Percentiles rank a stretch among this genome's conserved stretches.
Conservation (phyloP, 2,888 invertebrate genomes). For the Tupiocoris notatus region DNA sequence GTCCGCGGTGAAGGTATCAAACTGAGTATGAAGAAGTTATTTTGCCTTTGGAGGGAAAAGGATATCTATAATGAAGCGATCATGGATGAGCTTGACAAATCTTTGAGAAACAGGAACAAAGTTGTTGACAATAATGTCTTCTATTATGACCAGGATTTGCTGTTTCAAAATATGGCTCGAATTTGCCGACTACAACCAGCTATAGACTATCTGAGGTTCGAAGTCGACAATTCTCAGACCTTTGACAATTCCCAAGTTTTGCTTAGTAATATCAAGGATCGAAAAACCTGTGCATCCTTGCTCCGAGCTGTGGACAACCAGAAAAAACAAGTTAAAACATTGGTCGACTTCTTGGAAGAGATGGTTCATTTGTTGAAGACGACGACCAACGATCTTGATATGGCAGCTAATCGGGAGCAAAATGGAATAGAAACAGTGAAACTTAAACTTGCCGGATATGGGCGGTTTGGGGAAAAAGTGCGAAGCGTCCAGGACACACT, state of each 20-base stretch:
- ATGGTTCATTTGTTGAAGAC: slow-evolving; percentile 28
- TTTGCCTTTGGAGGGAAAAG: slow-evolving; percentile 24
- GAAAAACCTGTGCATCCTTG: slow-evolving; percentile 2
- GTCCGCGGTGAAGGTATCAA: slow-evolving; percentile 28
- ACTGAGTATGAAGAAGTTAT: slow-evolving; percentile 21
- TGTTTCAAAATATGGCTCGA: slow-evolving; percentile 2
- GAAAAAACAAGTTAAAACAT: slow-evolving; percentile 11
- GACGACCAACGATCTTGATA: slow-evolving; percentile 12
- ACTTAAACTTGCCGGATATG: slow-evolving; percentile 18
- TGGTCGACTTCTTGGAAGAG: slow-evolving; percentile 23
- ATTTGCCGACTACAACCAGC: slow-evolving; percentile 16
- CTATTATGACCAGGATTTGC: slow-evolving; percentile 12
- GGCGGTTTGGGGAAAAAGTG: slow-evolving; percentile 1
- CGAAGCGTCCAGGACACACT: neutral
- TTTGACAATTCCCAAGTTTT: slow-evolving; percentile 14
- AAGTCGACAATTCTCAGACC: slow-evolving; percentile 2
- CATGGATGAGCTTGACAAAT: slow-evolving; percentile 12
- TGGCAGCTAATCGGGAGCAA: slow-evolving; percentile 32
- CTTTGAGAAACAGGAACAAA: slow-evolving; percentile 26
- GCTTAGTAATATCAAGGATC: slow-evolving; percentile 15
- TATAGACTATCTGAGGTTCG: slow-evolving; percentile 1
- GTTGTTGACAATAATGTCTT: slow-evolving; percentile 25
- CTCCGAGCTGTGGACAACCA: slow-evolving; percentile 10
- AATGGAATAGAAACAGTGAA: slow-evolving; percentile 27
- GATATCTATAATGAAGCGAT: slow-evolving; percentile 22